Percentiles rank a stretch among this genome's conserved stretches.
These are phyloP conservation scores for Lynx canadensis DNA, from an alignment of 2,113 vertebrate species.

Conservation along the genomic window DNA sequence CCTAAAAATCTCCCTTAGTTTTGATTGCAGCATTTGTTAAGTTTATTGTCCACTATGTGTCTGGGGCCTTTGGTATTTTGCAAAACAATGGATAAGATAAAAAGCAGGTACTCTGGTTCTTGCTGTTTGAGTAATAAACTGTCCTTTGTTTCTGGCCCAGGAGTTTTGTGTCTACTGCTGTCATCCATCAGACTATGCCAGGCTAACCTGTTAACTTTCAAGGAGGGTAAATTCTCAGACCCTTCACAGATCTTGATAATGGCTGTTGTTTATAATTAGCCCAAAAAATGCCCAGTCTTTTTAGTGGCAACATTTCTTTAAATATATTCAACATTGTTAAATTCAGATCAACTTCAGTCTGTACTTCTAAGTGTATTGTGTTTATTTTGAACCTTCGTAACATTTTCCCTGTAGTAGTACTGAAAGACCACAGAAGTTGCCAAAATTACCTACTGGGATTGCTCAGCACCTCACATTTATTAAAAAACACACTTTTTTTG, in stretches of 20 bases:
- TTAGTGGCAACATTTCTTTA: background rate
- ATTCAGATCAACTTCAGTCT: background rate
- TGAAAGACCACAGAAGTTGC: background rate
- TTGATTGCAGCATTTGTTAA: background rate
- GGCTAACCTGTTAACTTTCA: background rate
- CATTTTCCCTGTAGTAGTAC: background rate
- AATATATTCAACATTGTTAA: background rate
- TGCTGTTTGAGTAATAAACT: background rate
- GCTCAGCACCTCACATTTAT: background rate
- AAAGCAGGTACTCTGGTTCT: background rate
- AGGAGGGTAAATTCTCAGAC: background rate
- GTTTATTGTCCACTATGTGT: background rate
- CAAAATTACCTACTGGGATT: background rate
- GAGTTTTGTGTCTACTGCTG: background rate
- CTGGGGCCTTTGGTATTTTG: background rate
- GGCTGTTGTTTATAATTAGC: background rate
- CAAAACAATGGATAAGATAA: background rate
- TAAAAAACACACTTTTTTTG: background rate
- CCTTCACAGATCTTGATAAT: background rate
- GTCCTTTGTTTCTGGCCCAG: background rate
- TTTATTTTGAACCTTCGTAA: background rate
- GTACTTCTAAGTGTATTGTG: background rate
- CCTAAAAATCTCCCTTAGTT: background rate
- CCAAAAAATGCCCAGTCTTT: background rate
- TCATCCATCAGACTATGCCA: background rate